Evolutionary conservation across 1,140 invertebrate species (phyloP), one percentile per base, ranked within the genome.

Genomic region (Diprion similis): DNA sequence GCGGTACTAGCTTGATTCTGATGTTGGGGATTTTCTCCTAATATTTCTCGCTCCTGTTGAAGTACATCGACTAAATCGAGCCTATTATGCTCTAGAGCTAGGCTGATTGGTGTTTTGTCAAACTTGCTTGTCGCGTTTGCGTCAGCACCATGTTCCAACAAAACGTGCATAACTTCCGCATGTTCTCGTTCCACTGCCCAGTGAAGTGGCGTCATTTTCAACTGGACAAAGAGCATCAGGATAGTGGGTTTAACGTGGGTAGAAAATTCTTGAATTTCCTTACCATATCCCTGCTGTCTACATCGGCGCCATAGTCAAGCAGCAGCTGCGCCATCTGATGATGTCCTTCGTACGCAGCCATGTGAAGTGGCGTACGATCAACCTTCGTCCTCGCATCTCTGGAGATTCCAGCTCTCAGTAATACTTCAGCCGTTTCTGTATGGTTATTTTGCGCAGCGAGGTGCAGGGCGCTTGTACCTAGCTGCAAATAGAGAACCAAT

Each of bases 121-220:
- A 98, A 98, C 90, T 97, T 97, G 85, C 94, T 96, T 65, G 89
- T 85, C 68, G 89, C 84, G 74, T 89, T 87, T 7, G 91, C 86
- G 84, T 95, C 90, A 1, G 95, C 95, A 17, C 95, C 94, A 80
- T 92, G 87, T 71, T 91, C 89, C 4, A 98, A 81, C 67, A 98
- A 87, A 66, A 93, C 79, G 72, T 92, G 89, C 46, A 95, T 93
- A 64, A 93, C 92, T 67, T 90, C 90, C 46, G 90, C 80, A 84
- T 96, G 93, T n/a, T 92, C 91, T 78, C 94, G 92, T 87, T 97
- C 96, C 68, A 95, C 95, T 10, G 96, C 96, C 97, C 97, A 98
- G 89, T 98, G 97, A 24, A 99, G 89, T 46, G 97, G 96, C 37
- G 96, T 98, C 96, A 98, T 98, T 82, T 92, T 92, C 46, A 98